Evolutionary conservation across 2,888 invertebrate species (phyloP).

Genomic region (Pyrgus malvae): DNA sequence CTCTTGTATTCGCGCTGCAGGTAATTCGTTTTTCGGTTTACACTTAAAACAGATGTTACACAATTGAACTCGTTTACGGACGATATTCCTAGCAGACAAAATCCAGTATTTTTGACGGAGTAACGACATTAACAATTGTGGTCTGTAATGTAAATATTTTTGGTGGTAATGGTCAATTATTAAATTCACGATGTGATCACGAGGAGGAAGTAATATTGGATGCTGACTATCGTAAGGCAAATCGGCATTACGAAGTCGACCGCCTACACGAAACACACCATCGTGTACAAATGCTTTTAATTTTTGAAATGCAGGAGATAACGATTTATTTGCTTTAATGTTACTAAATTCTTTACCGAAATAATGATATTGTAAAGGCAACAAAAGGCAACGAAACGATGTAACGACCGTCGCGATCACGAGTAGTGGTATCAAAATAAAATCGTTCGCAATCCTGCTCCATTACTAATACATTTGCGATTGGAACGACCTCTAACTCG

Average conservation of each 20-base stretch:
- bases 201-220: conserved; percentile 2
- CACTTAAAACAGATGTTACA: conserved; percentile 25
- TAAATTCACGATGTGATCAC: conserved; percentile 5
- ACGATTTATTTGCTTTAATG: neutral
- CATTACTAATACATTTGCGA: neutral
- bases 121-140: conserved; percentile 9
- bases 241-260: neutral
- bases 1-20: conserved; percentile 4
- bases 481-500: conserved; percentile 15
- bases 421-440: neutral
- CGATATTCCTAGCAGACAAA: conserved; percentile 27
- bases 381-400: neutral
- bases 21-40: conserved; percentile 26
- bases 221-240: neutral
- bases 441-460: neutral
- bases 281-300: conserved; percentile 9
- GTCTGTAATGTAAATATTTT: conserved; percentile 20
- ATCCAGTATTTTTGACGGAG: conserved; percentile 37
- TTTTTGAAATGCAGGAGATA: conserved; percentile 2
- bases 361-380: neutral
- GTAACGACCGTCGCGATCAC: neutral
- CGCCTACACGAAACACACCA: conserved; percentile 1
- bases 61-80: conserved; percentile 20
- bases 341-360: neutral
- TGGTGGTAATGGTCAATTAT: conserved; percentile 4